Evolutionary conservation across 2,888 invertebrate species (phyloP), one percentile per base, ranked within the genome.

Genomic region (Pseudococcus jackbeardsleyi): DNA sequence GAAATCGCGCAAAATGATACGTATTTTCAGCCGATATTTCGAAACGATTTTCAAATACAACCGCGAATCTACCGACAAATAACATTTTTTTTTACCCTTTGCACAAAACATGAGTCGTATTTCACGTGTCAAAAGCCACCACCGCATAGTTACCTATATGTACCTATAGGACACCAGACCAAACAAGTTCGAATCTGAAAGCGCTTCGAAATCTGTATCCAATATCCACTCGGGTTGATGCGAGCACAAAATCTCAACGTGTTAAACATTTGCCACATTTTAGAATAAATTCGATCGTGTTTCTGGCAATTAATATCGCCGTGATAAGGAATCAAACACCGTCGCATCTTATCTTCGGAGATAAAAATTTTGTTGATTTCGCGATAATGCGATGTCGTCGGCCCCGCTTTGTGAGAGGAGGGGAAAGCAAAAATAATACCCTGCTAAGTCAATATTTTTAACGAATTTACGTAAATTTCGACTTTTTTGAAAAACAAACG

Each of bases 1-100:
- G n/a, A 17, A 7, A n/a, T 59, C 15, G n/a, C 42, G 42, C 42
- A 42, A 42, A 42, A 42, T 5, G 9, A 42, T 8, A 42, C 9
- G 6, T n/a, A n/a, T 59, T 17, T n/a, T 59, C n/a, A 8, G n/a
- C n/a, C 59, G n/a, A 59, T 15, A n/a, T 59, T n/a, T 59, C 59
- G 59, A 59, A 59, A 59, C 59, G 7, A 59, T 59, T n/a, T 59
- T 59, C 59, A n/a, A 59, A n/a, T 59, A 19, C 59, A 19, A 59
- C 6, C 59, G n/a, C 59, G 59, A n/a, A 59, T n/a, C n/a, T 19
- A n/a, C 59, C 59, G 59, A 59, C 15, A 59, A 59, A n/a, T 59
- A 59, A n/a, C 59, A 59, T 50, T 59, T 59, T 59, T 59, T 59
- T 59, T 59, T 19, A n/a, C n/a, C 59, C 7, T 59, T n/a, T n/a